These are phyloP conservation scores for Raja brachyura DNA, from an alignment of 2,113 vertebrate genomes.

Conservation along the genomic window DNA sequence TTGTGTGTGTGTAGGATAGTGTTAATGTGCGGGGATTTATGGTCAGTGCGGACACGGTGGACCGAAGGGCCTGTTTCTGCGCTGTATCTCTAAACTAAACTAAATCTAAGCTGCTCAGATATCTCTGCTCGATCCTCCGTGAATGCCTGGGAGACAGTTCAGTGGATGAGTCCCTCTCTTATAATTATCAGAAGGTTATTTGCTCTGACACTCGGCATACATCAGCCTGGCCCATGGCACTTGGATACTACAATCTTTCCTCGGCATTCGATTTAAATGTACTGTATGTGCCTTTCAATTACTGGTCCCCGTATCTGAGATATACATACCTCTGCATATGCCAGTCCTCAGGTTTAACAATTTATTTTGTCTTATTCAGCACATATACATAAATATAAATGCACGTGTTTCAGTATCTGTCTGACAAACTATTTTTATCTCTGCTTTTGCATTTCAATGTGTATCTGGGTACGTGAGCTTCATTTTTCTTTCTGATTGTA, in stretches of 20 bases:
- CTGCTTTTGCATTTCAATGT: neutral
- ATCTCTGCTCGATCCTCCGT: neutral
- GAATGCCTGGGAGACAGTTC: neutral
- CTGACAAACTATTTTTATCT: neutral
- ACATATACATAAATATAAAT: neutral
- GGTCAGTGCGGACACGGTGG: too few relatives aligned
- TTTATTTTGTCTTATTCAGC: neutral
- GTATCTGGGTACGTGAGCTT: neutral
- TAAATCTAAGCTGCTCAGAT: neutral
- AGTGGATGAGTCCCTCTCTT: neutral
- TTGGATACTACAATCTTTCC: neutral
- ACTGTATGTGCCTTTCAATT: neutral
- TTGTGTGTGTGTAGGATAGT: too few relatives aligned
- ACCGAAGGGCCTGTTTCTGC: too few relatives aligned
- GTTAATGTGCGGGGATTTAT: too few relatives aligned
- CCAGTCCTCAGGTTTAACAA: neutral
- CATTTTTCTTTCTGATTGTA: neutral
- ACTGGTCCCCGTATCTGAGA: neutral
- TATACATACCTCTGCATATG: neutral
- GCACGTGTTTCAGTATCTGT: too few relatives aligned
- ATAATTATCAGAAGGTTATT: neutral
- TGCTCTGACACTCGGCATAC: neutral
- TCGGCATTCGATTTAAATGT: neutral
- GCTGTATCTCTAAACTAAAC: too few relatives aligned
- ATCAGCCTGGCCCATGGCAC: neutral